Base-by-base conservation (phyloP, 2,113 vertebrate species). In the Tragelaphus imberbis region DNA sequence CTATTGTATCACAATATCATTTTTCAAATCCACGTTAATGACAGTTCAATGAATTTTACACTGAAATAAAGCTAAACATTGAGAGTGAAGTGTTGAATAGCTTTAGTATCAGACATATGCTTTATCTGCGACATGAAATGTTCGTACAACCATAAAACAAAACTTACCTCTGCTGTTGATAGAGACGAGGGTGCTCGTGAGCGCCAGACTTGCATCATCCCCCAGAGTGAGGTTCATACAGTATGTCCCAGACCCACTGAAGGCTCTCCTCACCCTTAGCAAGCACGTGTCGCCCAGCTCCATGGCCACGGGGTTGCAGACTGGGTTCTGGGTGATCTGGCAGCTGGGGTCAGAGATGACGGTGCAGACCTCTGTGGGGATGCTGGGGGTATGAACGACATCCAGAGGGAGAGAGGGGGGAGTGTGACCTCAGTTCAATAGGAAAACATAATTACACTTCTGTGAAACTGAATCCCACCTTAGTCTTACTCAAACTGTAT, bases 201-300 rank as follows among this genome's bases (percentile, higher is more conserved):
- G 98, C 84, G 99, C 99, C 98, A 99, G 96, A 61, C 99, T 99
- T 6, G 98, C 95, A 16, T 99, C 98, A 84, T 99, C 99, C 7
- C 98, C 98, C 98, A 99, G 95, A 36, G 99, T 99, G 97, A 99
- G 99, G 98, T 99, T 99, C 86, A 99, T 98, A 6, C 99, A 99
- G 97, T 99, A 99, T 0, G 98, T 99, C 88, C 99, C 99, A 0
- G 99, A 98, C 51, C 99, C 98, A 11, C 88, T 98, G 97, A 99
- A 99, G 80, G 99, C 98, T 91, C 99, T 99, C 58, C 98, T 99
- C 96, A 99, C 97, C 2, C 97, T 99, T 96, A 99, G 98, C 55
- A 99, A 96, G 77, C 99, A 99, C 15, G 96, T 23, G 0, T 99
- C 91, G 0, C 98, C 98, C 8, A 99, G 30, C 0, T 98, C 97